Evolutionary conservation across 2,888 invertebrate species (phyloP).

Genomic region (Lampropteryx suffumata): DNA sequence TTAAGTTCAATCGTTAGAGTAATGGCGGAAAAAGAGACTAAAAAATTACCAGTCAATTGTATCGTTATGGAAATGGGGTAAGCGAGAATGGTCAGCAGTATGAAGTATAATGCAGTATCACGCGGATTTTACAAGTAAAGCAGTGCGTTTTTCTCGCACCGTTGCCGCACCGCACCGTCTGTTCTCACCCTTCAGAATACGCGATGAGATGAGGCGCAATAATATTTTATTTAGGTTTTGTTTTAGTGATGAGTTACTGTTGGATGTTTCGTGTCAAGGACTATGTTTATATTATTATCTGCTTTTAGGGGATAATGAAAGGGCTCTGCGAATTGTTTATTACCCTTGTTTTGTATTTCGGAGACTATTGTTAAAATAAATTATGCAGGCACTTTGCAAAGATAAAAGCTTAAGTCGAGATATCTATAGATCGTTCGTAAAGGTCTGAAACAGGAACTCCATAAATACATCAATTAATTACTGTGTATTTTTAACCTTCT

Average conservation of each 20-base stretch:
- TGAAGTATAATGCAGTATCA: too few species aligned
- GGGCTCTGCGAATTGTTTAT: constrained; percentile 16
- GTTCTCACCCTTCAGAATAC: not conserved
- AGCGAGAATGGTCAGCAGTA: too few species aligned
- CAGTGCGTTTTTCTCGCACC: not conserved
- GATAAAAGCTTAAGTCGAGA: not conserved
- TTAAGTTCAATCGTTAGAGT: too few species aligned
- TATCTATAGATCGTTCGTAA: too few species aligned
- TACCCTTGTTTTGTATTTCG: constrained; percentile 5
- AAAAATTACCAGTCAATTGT: too few species aligned
- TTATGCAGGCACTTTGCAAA: constrained; percentile 2
- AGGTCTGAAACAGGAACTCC: too few species aligned
- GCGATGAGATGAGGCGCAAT: constrained; percentile 27
- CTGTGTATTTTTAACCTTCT: too few species aligned
- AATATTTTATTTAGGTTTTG: constrained; percentile 36
- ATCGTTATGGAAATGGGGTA: too few species aligned
- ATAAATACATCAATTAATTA: too few species aligned
- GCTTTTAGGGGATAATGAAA: constrained; percentile 19
- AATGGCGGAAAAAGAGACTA: too few species aligned
- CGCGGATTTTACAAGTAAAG: too few species aligned
- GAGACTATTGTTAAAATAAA: constrained; percentile 6
- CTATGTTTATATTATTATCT: constrained; percentile 16
- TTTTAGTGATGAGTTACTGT: constrained; percentile 32
- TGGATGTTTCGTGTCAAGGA: constrained; percentile 19
- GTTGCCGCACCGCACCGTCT: constrained; percentile 5